phyloP scores from a whole-genome alignment of 2,113 vertebrate species.

The Calyptomena viridis region DNA sequence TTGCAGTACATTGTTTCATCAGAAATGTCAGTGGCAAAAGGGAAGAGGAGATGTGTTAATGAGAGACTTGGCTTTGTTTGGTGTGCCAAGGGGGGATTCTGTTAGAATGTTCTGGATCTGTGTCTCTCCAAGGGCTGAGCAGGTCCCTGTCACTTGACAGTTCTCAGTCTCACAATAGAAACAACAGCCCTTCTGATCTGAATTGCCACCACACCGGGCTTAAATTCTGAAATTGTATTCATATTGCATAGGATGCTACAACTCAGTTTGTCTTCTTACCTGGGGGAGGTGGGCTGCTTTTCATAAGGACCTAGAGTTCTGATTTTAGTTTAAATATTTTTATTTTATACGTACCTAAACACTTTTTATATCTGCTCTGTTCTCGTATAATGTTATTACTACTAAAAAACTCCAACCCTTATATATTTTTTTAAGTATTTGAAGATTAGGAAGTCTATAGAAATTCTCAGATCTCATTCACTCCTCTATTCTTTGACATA shows the following conservation, averaged over 20 bases:
- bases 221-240: not conserved
- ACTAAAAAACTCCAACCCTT: not conserved
- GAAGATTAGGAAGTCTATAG: not conserved
- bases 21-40: slow-evolving; percentile 28
- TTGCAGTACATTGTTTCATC: not conserved
- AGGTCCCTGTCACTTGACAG: not conserved
- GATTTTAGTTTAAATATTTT: not conserved
- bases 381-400: not conserved
- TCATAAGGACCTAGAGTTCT: not conserved
- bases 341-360: not conserved
- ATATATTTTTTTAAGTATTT: not conserved
- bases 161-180: not conserved
- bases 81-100: not conserved
- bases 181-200: not conserved
- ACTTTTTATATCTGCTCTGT: not conserved
- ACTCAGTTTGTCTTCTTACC: not conserved
- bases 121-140: not conserved
- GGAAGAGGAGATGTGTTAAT: not conserved
- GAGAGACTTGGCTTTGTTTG: slow-evolving; percentile 1
- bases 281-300: not conserved
- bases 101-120: not conserved
- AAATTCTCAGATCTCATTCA: slow-evolving; percentile 18
- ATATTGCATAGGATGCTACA: not conserved
- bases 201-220: not conserved
- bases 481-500: not conserved